Evolutionary conservation across 1,140 invertebrate species (phyloP).

Genomic region (Bemisia tabaci): DNA sequence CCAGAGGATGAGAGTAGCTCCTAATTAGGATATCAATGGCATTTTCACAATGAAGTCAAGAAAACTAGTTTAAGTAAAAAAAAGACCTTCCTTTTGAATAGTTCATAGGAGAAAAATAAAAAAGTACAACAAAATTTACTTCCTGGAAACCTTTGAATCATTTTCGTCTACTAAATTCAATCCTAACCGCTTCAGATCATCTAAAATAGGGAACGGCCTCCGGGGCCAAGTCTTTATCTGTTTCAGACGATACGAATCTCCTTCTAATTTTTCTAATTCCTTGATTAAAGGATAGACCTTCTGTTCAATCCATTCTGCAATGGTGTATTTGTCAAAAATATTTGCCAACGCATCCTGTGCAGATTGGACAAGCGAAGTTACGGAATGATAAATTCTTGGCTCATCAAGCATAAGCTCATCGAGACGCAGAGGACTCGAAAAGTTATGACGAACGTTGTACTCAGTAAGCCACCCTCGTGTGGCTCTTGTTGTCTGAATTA

Average conservation of each 20-base stretch:
- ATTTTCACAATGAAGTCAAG: no score
- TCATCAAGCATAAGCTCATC: constrained; percentile 51
- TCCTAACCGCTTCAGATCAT: constrained; percentile 22
- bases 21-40: no score
- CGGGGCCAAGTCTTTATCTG: constrained; percentile 38
- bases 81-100: no score
- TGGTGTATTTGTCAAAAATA: constrained; percentile 57
- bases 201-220: constrained; percentile 34
- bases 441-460: constrained; percentile 65
- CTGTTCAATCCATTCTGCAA: constrained; percentile 61
- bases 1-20: no score
- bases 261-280: constrained; percentile 37
- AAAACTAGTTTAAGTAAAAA: neutral
- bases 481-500: constrained; percentile 9
- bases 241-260: constrained; percentile 39
- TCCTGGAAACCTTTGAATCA: neutral
- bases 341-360: constrained; percentile 47
- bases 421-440: constrained; percentile 54
- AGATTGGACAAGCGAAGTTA: constrained; percentile 43
- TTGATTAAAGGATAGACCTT: constrained; percentile 40
- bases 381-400: constrained; percentile 43
- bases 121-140: neutral
- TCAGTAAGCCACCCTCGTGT: constrained; percentile 54
- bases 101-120: neutral
- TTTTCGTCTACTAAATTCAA: constrained; percentile 1